Percentiles rank a stretch among this genome's conserved stretches.
phyloP scores from a whole-genome alignment of 2,797 vertebrate species.

The Acrocephalus scirpaceus region DNA sequence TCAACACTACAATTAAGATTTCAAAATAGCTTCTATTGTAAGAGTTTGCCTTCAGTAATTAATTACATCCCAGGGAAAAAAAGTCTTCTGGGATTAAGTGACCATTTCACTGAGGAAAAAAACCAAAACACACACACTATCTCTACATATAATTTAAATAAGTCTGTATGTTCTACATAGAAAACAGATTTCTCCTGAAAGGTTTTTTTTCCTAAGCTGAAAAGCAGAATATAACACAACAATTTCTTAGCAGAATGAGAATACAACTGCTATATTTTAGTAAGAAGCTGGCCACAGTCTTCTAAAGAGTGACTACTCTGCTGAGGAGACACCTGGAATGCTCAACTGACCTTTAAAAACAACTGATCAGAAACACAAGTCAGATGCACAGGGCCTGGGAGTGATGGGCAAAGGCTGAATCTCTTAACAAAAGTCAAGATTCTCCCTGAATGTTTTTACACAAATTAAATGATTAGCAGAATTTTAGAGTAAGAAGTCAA shows the following conservation, averaged over 20 bases:
- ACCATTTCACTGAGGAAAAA: neutral
- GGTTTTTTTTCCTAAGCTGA: neutral
- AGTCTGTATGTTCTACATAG: neutral
- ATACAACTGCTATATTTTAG: neutral
- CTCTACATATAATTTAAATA: neutral
- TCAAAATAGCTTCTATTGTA: neutral
- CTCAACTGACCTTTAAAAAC: neutral
- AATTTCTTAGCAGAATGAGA: neutral
- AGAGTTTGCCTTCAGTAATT: neutral
- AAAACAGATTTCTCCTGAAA: neutral
- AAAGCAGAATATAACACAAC: neutral
- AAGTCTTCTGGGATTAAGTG: neutral
- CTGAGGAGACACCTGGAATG: neutral
- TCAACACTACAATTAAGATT: slow-evolving; percentile 1
- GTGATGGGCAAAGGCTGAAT: neutral
- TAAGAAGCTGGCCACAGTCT: neutral
- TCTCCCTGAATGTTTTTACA: neutral
- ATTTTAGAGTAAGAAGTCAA: neutral
- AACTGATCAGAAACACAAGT: neutral
- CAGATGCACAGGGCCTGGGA: neutral
- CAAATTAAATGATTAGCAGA: neutral
- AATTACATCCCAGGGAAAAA: neutral
- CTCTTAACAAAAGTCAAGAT: neutral
- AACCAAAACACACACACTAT: fast-evolving
- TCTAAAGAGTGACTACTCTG: neutral